phyloP scores from a whole-genome alignment of 1,140 invertebrate genomes.

The Homarus americanus region DNA sequence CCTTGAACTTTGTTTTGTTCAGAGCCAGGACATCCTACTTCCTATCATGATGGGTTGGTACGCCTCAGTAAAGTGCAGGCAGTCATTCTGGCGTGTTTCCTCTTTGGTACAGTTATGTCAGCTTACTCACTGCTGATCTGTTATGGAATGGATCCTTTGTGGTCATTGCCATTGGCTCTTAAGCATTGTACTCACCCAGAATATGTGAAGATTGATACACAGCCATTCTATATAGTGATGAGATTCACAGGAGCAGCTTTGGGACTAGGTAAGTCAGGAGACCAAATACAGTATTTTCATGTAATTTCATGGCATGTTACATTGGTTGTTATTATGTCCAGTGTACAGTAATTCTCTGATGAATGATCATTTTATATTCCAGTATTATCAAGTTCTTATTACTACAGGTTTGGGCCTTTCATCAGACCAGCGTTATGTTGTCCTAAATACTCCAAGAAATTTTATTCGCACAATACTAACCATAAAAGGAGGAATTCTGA shows the following conservation, averaged over 20 bases:
- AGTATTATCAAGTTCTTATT: background rate
- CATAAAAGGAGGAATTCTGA: conserved; percentile 58
- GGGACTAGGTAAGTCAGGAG: conserved; percentile 77
- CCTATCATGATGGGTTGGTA: too few relatives aligned
- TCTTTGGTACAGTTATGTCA: background rate
- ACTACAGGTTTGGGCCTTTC: conserved; percentile 57
- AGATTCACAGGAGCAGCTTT: conserved; percentile 78
- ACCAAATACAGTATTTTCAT: too few relatives aligned
- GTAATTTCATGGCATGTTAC: too few relatives aligned
- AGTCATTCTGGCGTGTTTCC: background rate
- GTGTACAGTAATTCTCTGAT: too few relatives aligned
- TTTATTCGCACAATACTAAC: conserved; percentile 52
- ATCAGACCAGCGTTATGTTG: conserved; percentile 41
- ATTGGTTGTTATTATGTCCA: too few relatives aligned
- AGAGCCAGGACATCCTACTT: too few relatives aligned
- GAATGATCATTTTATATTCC: too few relatives aligned
- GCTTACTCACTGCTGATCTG: conserved; percentile 13
- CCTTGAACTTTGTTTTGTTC: too few relatives aligned
- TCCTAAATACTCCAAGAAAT: conserved; percentile 22
- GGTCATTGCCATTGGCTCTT: conserved; percentile 81
- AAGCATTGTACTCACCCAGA: conserved; percentile 82
- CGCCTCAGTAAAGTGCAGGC: background rate
- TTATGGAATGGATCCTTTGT: conserved; percentile 80
- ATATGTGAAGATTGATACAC: conserved; percentile 82
- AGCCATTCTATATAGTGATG: conserved; percentile 81